A percentile compares a stretch with the other conserved stretches of the same genome.
phyloP scores from a whole-genome alignment of 2,113 vertebrate genomes.

The Tragulus kanchil region DNA sequence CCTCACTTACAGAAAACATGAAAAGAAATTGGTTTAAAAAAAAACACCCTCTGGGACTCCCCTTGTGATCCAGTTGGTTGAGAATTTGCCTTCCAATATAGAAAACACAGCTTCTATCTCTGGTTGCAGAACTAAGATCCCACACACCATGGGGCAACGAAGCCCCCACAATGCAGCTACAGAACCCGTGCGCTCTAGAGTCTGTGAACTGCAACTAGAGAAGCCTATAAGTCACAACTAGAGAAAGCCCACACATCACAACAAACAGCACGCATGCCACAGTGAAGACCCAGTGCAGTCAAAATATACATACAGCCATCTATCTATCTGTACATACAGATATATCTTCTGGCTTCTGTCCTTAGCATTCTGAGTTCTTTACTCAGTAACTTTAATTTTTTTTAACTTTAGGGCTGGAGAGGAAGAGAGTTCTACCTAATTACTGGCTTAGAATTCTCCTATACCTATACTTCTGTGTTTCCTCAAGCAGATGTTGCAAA shows the following conservation, averaged over 20 bases:
- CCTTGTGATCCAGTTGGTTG: background rate
- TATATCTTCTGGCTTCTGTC: background rate
- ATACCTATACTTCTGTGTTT: background rate
- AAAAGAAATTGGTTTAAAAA: background rate
- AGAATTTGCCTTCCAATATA: background rate
- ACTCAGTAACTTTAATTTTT: background rate
- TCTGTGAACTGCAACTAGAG: background rate
- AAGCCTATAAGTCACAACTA: background rate
- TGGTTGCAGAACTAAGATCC: background rate
- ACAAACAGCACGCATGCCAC: background rate
- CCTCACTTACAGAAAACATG: background rate
- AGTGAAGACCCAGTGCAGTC: background rate
- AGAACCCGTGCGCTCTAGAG: background rate
- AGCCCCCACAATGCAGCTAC: background rate
- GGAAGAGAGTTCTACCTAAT: background rate
- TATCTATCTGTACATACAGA: too few species aligned
- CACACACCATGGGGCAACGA: background rate
- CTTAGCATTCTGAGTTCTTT: slow-evolving; percentile 47
- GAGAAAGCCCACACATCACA: background rate
- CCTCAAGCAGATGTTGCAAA: slow-evolving; percentile 12
- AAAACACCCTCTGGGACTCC: background rate
- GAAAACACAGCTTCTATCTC: background rate
- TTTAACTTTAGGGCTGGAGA: background rate
- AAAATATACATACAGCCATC: background rate
- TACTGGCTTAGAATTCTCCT: background rate